These are phyloP conservation scores for Dugesia japonica DNA, from an alignment of 2,888 invertebrate species.

Conservation along the genomic window DNA sequence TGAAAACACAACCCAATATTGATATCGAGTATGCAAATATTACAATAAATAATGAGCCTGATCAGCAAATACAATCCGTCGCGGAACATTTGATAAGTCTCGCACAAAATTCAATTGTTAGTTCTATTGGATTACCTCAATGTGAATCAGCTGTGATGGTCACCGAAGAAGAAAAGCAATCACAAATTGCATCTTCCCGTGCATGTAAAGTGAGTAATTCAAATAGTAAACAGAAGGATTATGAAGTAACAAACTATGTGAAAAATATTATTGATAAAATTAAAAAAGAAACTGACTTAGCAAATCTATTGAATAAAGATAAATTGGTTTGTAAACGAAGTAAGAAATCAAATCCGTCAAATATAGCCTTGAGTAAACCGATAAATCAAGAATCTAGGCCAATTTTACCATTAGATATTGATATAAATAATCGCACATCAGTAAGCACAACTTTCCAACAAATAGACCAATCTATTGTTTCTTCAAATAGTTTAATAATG, in stretches of 20 bases:
- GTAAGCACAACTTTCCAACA: background rate
- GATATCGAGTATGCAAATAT: background rate
- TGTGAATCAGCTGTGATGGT: background rate
- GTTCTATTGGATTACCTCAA: background rate
- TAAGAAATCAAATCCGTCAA: conserved; percentile 21
- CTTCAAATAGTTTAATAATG: background rate
- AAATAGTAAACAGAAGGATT: background rate
- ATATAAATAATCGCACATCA: background rate
- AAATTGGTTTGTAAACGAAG: background rate
- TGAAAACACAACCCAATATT: background rate
- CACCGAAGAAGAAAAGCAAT: background rate
- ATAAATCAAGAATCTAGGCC: background rate
- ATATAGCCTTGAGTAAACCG: background rate
- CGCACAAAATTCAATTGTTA: background rate
- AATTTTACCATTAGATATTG: background rate
- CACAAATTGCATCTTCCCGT: background rate
- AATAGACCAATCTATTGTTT: background rate
- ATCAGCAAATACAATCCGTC: background rate
- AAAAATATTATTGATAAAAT: conserved; percentile 24
- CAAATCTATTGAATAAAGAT: background rate
- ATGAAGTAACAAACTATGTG: conserved; percentile 21
- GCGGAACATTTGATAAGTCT: background rate
- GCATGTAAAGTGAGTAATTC: conserved; percentile 2
- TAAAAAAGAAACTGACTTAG: conserved; percentile 24
- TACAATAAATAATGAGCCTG: background rate